Evolutionary conservation across 1,140 invertebrate genomes (phyloP).

Genomic region (Pseudomyrmex pallidus): DNA sequence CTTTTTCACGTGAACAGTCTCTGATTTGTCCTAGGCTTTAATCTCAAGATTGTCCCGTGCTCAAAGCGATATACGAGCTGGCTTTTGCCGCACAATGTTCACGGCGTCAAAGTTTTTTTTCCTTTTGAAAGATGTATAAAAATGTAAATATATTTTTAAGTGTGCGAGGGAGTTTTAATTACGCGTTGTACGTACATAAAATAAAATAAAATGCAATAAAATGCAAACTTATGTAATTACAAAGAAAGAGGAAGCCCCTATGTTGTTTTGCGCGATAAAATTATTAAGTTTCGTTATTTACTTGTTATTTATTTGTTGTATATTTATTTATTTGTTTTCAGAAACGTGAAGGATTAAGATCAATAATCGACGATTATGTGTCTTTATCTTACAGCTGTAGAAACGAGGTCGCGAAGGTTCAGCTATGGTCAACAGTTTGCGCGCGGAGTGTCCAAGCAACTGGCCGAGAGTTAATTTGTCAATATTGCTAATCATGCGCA

Average conservation of each 20-base stretch:
- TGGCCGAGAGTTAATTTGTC: constrained; percentile 76
- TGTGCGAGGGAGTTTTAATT: neutral
- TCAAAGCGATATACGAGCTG: constrained; percentile 61
- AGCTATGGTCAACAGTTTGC: constrained; percentile 61
- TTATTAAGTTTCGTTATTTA: too few species aligned
- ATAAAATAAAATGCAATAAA: too few species aligned
- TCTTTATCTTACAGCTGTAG: constrained; percentile 12
- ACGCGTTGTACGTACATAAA: too few species aligned
- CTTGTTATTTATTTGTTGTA: too few species aligned
- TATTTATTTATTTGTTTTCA: too few species aligned
- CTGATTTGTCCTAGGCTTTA: constrained; percentile 74
- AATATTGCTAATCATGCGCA: constrained; percentile 78
- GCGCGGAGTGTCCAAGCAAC: constrained; percentile 71
- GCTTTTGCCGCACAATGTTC: neutral
- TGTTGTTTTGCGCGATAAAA: neutral
- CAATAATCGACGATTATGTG: neutral
- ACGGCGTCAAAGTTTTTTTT: neutral
- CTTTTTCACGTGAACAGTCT: constrained; percentile 72
- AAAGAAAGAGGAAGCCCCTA: neutral
- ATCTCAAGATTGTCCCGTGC: constrained; percentile 74
- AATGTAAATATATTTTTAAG: neutral
- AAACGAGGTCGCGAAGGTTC: constrained; percentile 57
- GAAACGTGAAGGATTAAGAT: neutral
- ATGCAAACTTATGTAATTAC: neutral
- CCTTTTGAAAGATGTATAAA: constrained; percentile 14